Percentiles rank a stretch among this genome's conserved stretches.
phyloP scores from a whole-genome alignment of 2,888 invertebrate species.

The Catocala sponsa region DNA sequence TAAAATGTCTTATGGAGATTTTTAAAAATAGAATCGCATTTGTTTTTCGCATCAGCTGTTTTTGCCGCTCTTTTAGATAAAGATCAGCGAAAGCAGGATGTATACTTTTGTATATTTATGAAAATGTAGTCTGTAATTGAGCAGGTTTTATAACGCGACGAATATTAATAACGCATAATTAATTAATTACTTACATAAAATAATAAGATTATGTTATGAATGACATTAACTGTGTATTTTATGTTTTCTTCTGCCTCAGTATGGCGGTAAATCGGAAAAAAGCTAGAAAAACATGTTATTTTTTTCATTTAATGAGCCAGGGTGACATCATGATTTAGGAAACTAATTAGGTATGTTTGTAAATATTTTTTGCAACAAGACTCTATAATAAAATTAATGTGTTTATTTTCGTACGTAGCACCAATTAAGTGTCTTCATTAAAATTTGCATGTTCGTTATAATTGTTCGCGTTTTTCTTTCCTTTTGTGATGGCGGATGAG shows the following conservation, averaged over 20 bases:
- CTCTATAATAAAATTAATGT: constrained; percentile 22
- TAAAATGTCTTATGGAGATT: neutral
- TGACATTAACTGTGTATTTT: neutral
- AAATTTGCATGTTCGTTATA: constrained; percentile 34
- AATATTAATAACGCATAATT: constrained; percentile 18
- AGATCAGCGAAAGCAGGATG: constrained; percentile 23
- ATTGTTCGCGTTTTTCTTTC: constrained; percentile 29
- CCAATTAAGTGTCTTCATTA: constrained; percentile 34
- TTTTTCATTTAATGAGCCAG: no score
- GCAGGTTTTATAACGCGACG: constrained; percentile 15
- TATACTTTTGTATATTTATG: constrained; percentile 10
- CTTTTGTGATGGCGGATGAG: constrained; percentile 28
- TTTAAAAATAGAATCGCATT: neutral
- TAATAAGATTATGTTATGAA: constrained; percentile 5
- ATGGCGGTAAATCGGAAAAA: neutral
- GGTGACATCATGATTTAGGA: constrained; percentile 7
- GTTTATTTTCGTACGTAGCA: constrained; percentile 28
- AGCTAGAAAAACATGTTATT: constrained; percentile 1
- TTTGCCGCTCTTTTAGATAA: constrained; percentile 18
- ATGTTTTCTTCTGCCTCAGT: neutral
- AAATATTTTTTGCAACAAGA: constrained; percentile 2
- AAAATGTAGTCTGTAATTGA: constrained; percentile 12
- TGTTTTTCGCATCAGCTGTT: constrained; percentile 24
- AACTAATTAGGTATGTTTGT: constrained; percentile 17
- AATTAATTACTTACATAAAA: constrained; percentile 20